Conservation (phyloP, 2,888 invertebrate genomes). For the Teleogryllus oceanicus region DNA sequence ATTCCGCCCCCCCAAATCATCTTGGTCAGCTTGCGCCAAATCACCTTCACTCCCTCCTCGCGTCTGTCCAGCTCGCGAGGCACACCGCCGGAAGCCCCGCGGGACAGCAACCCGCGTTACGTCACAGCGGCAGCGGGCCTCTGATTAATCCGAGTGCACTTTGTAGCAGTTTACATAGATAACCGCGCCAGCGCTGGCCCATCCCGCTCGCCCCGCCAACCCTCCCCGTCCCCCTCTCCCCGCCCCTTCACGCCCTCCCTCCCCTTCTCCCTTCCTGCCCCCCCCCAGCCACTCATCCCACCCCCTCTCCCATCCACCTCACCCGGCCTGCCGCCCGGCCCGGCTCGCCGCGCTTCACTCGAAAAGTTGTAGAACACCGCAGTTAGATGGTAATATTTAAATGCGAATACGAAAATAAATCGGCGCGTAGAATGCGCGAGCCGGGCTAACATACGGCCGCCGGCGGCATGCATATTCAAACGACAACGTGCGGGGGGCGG, state of each 20-base stretch:
- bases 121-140: neutral
- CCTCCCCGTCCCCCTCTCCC: no score
- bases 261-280: no score
- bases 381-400: conserved; percentile 18
- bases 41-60: no score
- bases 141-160: conserved; percentile 7
- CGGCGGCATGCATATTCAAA: neutral
- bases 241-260: no score
- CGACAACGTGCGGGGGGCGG: neutral
- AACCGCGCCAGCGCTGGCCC: neutral
- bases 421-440: neutral
- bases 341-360: neutral
- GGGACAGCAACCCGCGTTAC: neutral
- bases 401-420: conserved; percentile 18
- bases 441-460: conserved; percentile 11
- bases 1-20: no score
- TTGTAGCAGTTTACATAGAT: conserved; percentile 18
- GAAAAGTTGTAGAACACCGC: conserved; percentile 18
- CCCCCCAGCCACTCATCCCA: no score
- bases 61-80: no score
- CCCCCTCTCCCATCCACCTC: no score
- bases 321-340: no score
- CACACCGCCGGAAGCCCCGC: no score
- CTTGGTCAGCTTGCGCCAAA: no score
- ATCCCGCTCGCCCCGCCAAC: no score